A percentile compares a stretch with the other conserved stretches of the same genome.
phyloP scores from a whole-genome alignment of 2,888 invertebrate species.

The Stegophylla sp. region DNA sequence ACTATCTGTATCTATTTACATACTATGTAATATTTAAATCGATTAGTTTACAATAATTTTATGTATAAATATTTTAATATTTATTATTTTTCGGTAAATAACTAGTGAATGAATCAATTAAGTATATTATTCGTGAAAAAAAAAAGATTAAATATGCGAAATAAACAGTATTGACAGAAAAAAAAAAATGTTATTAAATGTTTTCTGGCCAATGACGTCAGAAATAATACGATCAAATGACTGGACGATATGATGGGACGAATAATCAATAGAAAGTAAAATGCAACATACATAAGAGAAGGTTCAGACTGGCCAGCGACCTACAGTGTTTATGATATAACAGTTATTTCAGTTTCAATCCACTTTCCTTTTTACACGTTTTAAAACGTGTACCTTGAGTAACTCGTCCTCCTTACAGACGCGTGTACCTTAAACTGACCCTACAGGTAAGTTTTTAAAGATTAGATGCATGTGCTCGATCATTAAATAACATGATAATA shows the following conservation, averaged over 20 bases:
- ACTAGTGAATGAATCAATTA: too few species aligned
- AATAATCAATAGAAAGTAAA: slow-evolving; percentile 59
- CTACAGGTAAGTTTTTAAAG: background rate
- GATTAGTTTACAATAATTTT: too few species aligned
- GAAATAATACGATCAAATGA: background rate
- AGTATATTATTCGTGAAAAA: too few species aligned
- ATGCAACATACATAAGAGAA: slow-evolving; percentile 52
- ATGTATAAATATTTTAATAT: too few species aligned
- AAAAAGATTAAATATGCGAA: too few species aligned
- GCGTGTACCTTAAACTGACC: background rate
- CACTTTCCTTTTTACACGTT: slow-evolving; percentile 57
- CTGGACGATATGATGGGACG: slow-evolving; percentile 43
- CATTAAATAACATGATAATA: background rate
- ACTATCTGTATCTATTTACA: too few species aligned
- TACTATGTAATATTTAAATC: too few species aligned
- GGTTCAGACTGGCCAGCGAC: slow-evolving; percentile 59
- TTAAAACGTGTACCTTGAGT: slow-evolving; percentile 56
- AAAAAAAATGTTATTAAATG: background rate
- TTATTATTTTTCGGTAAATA: too few species aligned
- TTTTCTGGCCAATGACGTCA: background rate
- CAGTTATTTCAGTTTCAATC: slow-evolving; percentile 58
- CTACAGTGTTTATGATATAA: slow-evolving; percentile 57
- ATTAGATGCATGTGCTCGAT: background rate
- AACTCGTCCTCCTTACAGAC: slow-evolving; percentile 55
- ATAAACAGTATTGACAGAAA: background rate